Evolutionary conservation across 2,113 vertebrate genomes (phyloP).

Genomic region (Macrotis lagotis): DNA sequence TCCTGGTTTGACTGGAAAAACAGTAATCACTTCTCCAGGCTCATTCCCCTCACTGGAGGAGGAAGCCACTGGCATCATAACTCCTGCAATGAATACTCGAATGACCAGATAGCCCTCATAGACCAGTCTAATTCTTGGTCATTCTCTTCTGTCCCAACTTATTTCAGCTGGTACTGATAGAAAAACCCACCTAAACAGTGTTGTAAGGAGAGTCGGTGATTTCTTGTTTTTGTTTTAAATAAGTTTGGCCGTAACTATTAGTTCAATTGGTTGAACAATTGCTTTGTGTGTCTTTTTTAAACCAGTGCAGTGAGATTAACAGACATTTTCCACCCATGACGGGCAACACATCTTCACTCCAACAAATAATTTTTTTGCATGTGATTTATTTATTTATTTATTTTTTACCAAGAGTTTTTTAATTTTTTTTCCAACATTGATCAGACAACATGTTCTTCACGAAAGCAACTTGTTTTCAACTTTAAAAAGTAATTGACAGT

Average conservation of each 20-base stretch:
- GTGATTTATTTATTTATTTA: constrained; percentile 2
- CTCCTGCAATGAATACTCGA: constrained; percentile 72
- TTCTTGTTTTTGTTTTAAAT: neutral
- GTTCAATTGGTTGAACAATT: constrained; percentile 78
- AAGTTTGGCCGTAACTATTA: constrained; percentile 67
- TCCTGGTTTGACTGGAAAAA: constrained; percentile 72
- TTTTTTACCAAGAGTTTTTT: constrained; percentile 77
- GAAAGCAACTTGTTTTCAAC: constrained; percentile 82
- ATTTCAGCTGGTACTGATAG: constrained; percentile 68
- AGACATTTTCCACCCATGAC: constrained; percentile 78
- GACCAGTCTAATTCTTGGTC: constrained; percentile 67
- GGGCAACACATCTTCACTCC: constrained; percentile 84
- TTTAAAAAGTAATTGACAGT: constrained; percentile 81
- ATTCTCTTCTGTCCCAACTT: constrained; percentile 69
- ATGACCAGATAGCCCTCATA: constrained; percentile 48
- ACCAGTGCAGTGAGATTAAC: constrained; percentile 79
- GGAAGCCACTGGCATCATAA: constrained; percentile 4
- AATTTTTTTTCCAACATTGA: constrained; percentile 65
- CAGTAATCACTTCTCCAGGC: constrained; percentile 64
- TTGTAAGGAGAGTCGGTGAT: constrained; percentile 62
- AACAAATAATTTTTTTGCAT: constrained; percentile 71
- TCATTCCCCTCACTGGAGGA: constrained; percentile 66
- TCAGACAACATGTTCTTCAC: constrained; percentile 85
- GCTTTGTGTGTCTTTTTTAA: constrained; percentile 73
- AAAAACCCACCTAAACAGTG: constrained; percentile 69